Conservation (phyloP, 2,888 invertebrate species). For the Heteromyza rotundicornis region DNA sequence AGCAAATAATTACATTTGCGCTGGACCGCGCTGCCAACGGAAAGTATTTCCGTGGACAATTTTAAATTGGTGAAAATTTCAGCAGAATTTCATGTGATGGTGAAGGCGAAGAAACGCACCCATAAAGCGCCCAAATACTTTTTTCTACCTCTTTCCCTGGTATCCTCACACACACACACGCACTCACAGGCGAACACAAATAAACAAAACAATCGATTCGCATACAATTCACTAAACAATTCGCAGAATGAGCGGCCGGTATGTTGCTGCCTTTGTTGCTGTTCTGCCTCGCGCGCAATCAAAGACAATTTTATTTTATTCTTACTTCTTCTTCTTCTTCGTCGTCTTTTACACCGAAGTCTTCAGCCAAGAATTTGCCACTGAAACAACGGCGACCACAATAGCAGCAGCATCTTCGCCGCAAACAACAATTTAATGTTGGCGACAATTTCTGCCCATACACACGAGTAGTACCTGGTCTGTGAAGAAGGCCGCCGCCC, state of each 20-base stretch:
- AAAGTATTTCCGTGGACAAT: neutral
- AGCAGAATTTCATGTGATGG: neutral
- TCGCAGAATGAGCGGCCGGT: constrained; percentile 52
- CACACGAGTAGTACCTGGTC: too few species aligned
- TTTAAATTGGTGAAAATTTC: neutral
- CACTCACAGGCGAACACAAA: neutral
- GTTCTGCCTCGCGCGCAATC: neutral
- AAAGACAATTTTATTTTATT: neutral
- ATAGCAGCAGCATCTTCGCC: constrained; percentile 5
- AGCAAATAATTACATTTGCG: too few species aligned
- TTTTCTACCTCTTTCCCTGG: too few species aligned
- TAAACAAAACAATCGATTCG: neutral
- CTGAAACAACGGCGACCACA: constrained; percentile 7
- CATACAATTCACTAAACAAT: constrained; percentile 34
- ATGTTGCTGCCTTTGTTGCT: constrained; percentile 19
- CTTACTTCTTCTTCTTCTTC: neutral
- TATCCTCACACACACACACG: neutral
- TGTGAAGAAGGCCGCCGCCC: constrained; percentile 25
- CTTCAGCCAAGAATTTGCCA: constrained; percentile 4
- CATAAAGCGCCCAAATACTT: too few species aligned
- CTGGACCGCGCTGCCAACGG: too few species aligned
- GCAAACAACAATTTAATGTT: constrained; percentile 34
- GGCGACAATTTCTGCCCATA: constrained; percentile 58
- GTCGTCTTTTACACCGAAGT: neutral
- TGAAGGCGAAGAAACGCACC: too few species aligned